phyloP scores from a whole-genome alignment of 1,140 invertebrate genomes.

The Leptinotarsa texana region DNA sequence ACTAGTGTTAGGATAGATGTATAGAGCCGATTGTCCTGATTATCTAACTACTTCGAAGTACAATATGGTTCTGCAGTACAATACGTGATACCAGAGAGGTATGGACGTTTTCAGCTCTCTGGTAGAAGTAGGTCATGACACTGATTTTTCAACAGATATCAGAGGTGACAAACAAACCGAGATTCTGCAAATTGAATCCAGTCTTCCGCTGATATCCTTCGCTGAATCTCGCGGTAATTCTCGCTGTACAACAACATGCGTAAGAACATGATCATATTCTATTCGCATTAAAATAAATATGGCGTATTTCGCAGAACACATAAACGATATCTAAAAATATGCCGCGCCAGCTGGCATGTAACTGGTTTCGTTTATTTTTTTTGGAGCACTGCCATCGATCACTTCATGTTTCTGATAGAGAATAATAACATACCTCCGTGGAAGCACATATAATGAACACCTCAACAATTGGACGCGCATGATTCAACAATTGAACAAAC shows the following conservation, averaged over 20 bases:
- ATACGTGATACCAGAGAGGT: no score
- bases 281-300: neutral
- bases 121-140: no score
- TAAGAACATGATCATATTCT: neutral
- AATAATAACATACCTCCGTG: slow-evolving; percentile 8
- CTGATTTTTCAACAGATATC: no score
- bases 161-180: no score
- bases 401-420: neutral
- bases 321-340: neutral
- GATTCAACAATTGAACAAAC: neutral
- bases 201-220: neutral
- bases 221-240: neutral
- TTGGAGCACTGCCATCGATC: neutral
- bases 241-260: neutral
- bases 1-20: no score
- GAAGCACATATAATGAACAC: neutral
- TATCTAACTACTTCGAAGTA: no score
- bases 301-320: slow-evolving; percentile 7
- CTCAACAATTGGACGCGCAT: neutral
- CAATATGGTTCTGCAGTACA: no score
- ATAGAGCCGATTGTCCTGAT: no score
- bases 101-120: no score
- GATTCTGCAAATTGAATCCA: no score
- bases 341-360: neutral
- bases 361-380: neutral